Base-by-base conservation (phyloP, 2,113 vertebrate genomes). In the Otocyon megalotis region DNA sequence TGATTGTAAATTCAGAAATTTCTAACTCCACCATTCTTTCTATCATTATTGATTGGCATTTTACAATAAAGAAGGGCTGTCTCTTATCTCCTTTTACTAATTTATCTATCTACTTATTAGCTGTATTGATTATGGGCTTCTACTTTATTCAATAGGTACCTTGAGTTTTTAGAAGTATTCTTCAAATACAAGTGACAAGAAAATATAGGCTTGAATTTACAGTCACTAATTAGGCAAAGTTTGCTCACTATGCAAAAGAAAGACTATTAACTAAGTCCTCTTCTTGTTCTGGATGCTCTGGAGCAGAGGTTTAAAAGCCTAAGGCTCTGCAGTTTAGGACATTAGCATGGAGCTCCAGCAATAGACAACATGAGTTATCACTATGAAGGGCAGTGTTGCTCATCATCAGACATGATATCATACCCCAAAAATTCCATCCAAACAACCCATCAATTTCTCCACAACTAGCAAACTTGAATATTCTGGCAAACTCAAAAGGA, bases 321-420 rank as follows among this genome's bases (percentile, higher is more conserved):
- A 15, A 48, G 19, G 76, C 67, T 24, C 32, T 32, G 58, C 5
- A 1, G 2, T 89, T 85, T 96, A 98, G 95, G 98, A 97, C 63
- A 95, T 87, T 65, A 58, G 93, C 89, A 56, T 71, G 97, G 30
- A 96, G 81, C 65, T 96, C 79, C 81, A 76, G 80, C 96, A 95
- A 53, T 32, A 94, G 95, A 98, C 98, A 88, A 86, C 30, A 96
- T 72, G 88, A 96, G 60, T 88, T 91, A 95, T 93, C 88, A 71
- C 93, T 58, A 79, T 69, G 35, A 97, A 97, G 96, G 97, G 90
- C 92, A 98, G 85, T 71, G 94, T 54, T 56, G 98, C 92, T 98
- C 98, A 94, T 98, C 98, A 98, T 98, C 98, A 99, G 98, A 99
- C 99, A 98, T 99, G 98, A 99, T 98, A 98, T 99, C 98, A 99